phyloP scores from a whole-genome alignment of 2,113 vertebrate genomes.

The Emydocephalus ijimae region DNA sequence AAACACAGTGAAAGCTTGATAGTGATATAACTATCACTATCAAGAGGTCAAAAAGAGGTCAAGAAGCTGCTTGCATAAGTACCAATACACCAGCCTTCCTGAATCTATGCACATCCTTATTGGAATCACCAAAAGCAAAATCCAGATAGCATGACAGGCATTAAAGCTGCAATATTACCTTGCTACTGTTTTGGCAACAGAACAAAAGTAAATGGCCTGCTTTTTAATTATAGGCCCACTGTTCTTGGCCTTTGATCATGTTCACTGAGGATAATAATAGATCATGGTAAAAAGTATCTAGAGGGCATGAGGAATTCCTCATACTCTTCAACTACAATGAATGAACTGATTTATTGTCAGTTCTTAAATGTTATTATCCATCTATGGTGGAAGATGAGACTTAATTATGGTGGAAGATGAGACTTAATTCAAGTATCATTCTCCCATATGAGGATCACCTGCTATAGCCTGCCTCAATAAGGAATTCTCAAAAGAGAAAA shows the following conservation, averaged over 20 bases:
- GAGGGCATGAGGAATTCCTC: not conserved
- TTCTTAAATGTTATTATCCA: not conserved
- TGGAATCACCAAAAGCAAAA: not conserved
- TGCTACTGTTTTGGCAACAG: not conserved
- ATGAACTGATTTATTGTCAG: not conserved
- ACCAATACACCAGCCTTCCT: not conserved
- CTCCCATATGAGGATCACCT: not conserved
- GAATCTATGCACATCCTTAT: not conserved
- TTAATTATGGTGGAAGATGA: not conserved
- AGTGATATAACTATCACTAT: not conserved
- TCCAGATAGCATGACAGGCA: not conserved
- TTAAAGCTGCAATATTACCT: not conserved
- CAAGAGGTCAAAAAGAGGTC: not conserved
- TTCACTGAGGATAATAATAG: not conserved
- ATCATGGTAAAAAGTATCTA: not conserved
- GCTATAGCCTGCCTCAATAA: not conserved
- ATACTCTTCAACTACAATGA: not conserved
- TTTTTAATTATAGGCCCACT: not conserved
- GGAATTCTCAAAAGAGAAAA: not conserved
- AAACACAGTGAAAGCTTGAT: not conserved
- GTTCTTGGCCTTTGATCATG: not conserved
- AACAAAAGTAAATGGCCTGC: not conserved
- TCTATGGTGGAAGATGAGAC: not conserved
- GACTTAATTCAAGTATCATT: not conserved
- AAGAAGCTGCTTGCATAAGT: not conserved